Evolutionary conservation across 1,140 invertebrate genomes (phyloP).

Genomic region (Berghia stephanieae): DNA sequence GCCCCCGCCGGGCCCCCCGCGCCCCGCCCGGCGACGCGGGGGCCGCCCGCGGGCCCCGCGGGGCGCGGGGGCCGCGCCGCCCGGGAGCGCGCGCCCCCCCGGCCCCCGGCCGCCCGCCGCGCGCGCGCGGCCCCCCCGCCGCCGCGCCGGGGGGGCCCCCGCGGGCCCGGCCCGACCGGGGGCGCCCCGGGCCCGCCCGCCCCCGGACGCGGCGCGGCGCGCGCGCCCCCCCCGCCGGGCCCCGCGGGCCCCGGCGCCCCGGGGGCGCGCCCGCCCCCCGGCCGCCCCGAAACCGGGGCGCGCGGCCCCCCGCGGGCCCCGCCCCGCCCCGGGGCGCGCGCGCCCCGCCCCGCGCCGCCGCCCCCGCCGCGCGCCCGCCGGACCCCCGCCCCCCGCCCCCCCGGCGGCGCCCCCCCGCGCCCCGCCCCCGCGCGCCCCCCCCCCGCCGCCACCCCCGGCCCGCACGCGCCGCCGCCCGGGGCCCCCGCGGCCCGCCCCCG

Average conservation of each 20-base stretch:
- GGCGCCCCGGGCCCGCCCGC: not conserved
- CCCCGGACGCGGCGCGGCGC: not conserved
- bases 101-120: not conserved
- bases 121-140: not conserved
- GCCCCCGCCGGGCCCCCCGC: not conserved
- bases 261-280: not conserved
- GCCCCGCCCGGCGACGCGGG: not conserved
- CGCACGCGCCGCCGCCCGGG: not conserved
- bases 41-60: not conserved
- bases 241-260: not conserved
- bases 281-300: not conserved
- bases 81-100: not conserved
- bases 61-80: not conserved
- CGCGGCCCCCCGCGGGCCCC: not conserved
- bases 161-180: not conserved
- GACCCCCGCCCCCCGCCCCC: not conserved
- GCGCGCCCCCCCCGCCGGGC: not conserved
- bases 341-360: not conserved
- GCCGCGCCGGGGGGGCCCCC: not conserved
- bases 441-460: not conserved
- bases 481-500: slow-evolving; percentile 4
- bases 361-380: not conserved
- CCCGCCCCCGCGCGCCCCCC: slow-evolving; percentile 10
- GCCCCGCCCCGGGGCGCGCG: not conserved
- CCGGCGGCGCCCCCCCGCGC: not conserved